Conservation (phyloP, 2,888 invertebrate genomes). For the Furcula furcula region DNA sequence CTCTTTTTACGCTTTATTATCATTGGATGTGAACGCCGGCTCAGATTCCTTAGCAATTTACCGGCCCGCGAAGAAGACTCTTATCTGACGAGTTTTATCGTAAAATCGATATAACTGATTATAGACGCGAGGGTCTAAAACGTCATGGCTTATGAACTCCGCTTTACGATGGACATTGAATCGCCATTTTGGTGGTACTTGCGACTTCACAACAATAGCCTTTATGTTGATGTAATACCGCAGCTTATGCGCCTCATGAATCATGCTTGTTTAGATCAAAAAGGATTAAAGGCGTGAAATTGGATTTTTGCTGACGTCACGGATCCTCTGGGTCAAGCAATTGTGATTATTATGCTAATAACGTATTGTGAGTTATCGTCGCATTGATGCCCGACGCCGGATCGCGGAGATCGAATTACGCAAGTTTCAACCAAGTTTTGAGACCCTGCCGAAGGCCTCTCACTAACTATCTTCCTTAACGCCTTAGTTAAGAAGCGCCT, state of each 20-base stretch:
- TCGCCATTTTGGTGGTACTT: slow-evolving; percentile 44
- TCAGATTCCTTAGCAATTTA: slow-evolving; percentile 77
- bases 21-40: slow-evolving; percentile 78
- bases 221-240: slow-evolving; percentile 18
- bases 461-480: slow-evolving; percentile 78
- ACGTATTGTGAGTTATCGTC: slow-evolving; percentile 70
- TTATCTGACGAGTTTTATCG: slow-evolving; percentile 68
- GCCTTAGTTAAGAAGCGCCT: slow-evolving; percentile 80
- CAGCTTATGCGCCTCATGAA: slow-evolving; percentile 7
- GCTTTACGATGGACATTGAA: slow-evolving; percentile 60
- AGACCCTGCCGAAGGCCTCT: slow-evolving; percentile 76
- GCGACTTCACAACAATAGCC: slow-evolving; percentile 26
- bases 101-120: slow-evolving; percentile 74
- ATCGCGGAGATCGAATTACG: slow-evolving; percentile 73
- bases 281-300: slow-evolving; percentile 12
- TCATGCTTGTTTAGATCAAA: slow-evolving; percentile 12
- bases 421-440: slow-evolving; percentile 76
- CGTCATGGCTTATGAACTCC: slow-evolving; percentile 67
- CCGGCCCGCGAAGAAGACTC: slow-evolving; percentile 58
- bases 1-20: slow-evolving; percentile 82
- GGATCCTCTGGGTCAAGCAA: slow-evolving; percentile 36
- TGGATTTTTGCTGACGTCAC: slow-evolving; percentile 6
- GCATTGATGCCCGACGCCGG: slow-evolving; percentile 59
- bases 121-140: slow-evolving; percentile 57
- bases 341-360: slow-evolving; percentile 70